Evolutionary conservation across 2,888 invertebrate species (phyloP).

Genomic region (Orchestes rusci): DNA sequence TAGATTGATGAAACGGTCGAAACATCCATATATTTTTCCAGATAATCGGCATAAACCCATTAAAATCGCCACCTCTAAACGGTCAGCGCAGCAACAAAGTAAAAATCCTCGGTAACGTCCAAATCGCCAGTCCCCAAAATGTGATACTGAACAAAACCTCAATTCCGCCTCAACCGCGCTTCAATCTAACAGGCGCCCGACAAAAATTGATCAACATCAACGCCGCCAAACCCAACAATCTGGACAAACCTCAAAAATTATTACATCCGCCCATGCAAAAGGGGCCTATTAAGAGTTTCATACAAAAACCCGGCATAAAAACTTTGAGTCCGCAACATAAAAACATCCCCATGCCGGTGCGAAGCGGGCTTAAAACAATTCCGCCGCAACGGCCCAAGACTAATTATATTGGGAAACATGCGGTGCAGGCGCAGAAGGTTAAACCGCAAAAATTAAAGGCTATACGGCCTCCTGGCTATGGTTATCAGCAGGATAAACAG

Average conservation of each 20-base stretch:
- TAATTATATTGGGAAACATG: conserved; percentile 45
- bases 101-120: conserved; percentile 42
- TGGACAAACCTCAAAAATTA: conserved; percentile 32
- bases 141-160: conserved; percentile 36
- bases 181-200: conserved; percentile 32
- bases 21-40: too few relatives aligned
- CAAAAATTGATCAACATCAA: conserved; percentile 37
- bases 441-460: conserved; percentile 14
- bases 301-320: conserved; percentile 35
- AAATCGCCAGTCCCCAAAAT: conserved; percentile 33
- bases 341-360: conserved; percentile 33
- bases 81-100: conserved; percentile 42
- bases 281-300: conserved; percentile 38
- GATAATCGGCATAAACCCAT: too few relatives aligned
- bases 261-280: conserved; percentile 38
- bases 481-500: conserved; percentile 36
- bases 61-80: conserved; percentile 29
- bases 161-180: conserved; percentile 28
- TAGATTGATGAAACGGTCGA: too few relatives aligned
- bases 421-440: conserved; percentile 42
- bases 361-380: conserved; percentile 40
- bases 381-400: conserved; percentile 42
- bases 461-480: conserved; percentile 17
- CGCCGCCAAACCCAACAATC: conserved; percentile 35
- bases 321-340: conserved; percentile 38